Evolutionary conservation across 2,797 vertebrate species (phyloP), one percentile per base, ranked within the genome.

Genomic region (Hoplostethus atlanticus): DNA sequence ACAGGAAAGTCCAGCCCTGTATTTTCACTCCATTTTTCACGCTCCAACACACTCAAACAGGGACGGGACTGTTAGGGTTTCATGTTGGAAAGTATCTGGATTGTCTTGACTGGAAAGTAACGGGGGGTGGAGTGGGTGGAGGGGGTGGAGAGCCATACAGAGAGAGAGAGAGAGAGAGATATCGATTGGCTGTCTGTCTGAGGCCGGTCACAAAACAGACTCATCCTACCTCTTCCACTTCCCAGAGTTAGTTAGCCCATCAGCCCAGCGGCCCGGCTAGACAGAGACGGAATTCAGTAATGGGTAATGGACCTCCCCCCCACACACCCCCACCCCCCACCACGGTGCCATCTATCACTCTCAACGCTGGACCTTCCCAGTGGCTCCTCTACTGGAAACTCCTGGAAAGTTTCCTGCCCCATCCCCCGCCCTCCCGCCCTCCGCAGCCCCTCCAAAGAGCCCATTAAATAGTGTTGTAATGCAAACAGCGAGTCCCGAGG

Each of bases 391-490:
- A 87, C 89, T 91, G 94, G 90, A 95, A 92, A 93, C 90, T 94
- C 91, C 88, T 93, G 91, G 88, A 94, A 93, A 93, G 87, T 93
- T 93, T 89, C 89, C 91, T 86, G 83, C 68, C 79, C 75, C 71
- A 9, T 73, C 75, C 70, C 13, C 74, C 42, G 67, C 50, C 55
- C 53, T n/a, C 42, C 16, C 67, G 12, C 17, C 60, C 72, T 68
- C 69, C 76, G 15, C 75, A 30, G 48, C 59, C 78, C 63, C 58
- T 85, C 80, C 90, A 91, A 92, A 94, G 90, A 93, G 93, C 87
- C 93, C 93, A 94, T 94, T 94, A 94, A 92, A 94, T 87, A 89
- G 87, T 85, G 91, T 89, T 90, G 90, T 94, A 94, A 94, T 94
- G 91, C 93, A 94, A 94, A 94, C 89, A 93, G 88, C 83, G 85